A percentile compares a stretch with the other conserved stretches of the same genome.
Conservation (phyloP, 2,888 invertebrate genomes). For the Chrysodeixis includens region DNA sequence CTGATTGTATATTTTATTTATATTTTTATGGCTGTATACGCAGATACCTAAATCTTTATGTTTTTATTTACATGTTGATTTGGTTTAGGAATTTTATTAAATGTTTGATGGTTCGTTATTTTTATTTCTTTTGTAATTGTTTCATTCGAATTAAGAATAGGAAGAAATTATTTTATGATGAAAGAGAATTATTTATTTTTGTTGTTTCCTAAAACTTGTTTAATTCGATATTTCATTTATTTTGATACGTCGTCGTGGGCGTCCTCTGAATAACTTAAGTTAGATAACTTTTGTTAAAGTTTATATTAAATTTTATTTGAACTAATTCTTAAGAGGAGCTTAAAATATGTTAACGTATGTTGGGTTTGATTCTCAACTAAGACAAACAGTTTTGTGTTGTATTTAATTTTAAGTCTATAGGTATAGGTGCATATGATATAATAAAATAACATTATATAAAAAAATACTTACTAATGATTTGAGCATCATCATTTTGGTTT, state of each 20-base stretch:
- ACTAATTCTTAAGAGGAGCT: not conserved
- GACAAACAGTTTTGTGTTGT: not conserved
- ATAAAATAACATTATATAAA: conserved; percentile 6
- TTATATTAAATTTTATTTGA: not conserved
- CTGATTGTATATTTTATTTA: conserved; percentile 20
- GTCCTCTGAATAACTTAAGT: not conserved
- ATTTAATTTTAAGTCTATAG: not conserved
- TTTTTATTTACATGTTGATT: not conserved
- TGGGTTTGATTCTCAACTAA: not conserved
- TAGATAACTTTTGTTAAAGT: not conserved
- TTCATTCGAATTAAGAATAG: not conserved
- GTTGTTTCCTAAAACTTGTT: too few relatives aligned
- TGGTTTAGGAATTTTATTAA: not conserved
- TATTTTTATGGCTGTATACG: conserved; percentile 22
- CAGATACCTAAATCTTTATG: not conserved
- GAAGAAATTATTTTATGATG: too few relatives aligned
- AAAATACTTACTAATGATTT: conserved; percentile 83
- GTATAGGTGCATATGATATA: not conserved
- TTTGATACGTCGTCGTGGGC: not conserved
- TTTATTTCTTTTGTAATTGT: not conserved
- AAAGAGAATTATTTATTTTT: too few relatives aligned
- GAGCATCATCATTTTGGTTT: conserved; percentile 83
- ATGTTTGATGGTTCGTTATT: not conserved
- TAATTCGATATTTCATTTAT: not conserved
- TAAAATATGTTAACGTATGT: not conserved